Conservation (phyloP, 1,140 invertebrate genomes). For the Elysia chlorotica region DNA sequence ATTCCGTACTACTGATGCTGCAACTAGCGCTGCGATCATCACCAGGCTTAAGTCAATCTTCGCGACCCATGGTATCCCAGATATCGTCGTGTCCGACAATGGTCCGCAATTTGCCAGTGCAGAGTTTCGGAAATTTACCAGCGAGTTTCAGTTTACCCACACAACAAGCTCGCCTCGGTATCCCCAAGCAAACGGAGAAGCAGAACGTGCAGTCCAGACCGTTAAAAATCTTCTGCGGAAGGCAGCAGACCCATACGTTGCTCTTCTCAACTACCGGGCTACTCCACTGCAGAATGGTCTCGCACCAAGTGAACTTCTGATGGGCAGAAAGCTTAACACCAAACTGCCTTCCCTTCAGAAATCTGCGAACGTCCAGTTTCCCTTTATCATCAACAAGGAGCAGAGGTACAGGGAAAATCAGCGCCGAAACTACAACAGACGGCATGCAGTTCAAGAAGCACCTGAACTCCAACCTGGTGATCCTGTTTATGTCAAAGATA, state of each 20-base stretch:
- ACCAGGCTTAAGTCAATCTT: neutral
- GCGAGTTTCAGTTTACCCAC: constrained; percentile 31
- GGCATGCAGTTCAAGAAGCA: neutral
- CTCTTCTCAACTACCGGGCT: constrained; percentile 22
- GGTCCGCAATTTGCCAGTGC: neutral
- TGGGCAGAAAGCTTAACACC: constrained; percentile 28
- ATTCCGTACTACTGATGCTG: neutral
- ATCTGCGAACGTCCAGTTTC: neutral
- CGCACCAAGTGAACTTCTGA: constrained; percentile 26
- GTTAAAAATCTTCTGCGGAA: constrained; percentile 30
- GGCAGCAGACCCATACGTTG: constrained; percentile 25
- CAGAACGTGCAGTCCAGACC: constrained; percentile 30
- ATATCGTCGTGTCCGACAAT: neutral
- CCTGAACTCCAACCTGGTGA: constrained; percentile 3
- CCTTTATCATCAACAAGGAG: neutral
- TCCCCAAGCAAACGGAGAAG: constrained; percentile 35
- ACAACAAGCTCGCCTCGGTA: constrained; percentile 28
- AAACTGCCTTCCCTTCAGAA: constrained; percentile 10
- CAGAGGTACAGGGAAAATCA: neutral
- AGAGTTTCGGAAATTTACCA: constrained; percentile 23
- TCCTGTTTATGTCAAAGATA: constrained; percentile 9
- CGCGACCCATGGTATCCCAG: neutral
- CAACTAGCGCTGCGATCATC: neutral
- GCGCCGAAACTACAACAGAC: neutral
- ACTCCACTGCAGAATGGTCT: constrained; percentile 24